phyloP scores from a whole-genome alignment of 2,797 vertebrate species.

The Microctenopoma stevenorrisi region DNA sequence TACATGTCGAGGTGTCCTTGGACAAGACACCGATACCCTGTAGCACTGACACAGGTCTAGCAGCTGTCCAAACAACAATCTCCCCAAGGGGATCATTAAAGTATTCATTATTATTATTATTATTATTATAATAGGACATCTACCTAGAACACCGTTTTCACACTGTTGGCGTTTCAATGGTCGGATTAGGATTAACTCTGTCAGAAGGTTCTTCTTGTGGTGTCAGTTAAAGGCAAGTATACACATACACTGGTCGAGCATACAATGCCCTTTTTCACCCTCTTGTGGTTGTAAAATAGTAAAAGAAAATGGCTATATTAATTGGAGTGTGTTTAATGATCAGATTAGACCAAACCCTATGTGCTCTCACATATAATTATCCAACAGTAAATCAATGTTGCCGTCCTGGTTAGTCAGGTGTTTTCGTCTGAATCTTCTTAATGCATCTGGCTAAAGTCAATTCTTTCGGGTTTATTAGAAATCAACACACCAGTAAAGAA shows the following conservation, averaged over 20 bases:
- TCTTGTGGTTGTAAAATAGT: background rate
- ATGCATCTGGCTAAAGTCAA: slow-evolving; percentile 1
- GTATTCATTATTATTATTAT: too few relatives aligned
- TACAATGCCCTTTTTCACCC: accelerated
- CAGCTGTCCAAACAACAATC: too few relatives aligned
- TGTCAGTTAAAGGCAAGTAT: too few relatives aligned
- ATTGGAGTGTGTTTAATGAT: background rate
- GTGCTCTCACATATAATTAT: background rate
- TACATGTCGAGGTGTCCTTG: too few relatives aligned
- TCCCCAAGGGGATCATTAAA: too few relatives aligned
- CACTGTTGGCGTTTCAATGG: too few relatives aligned
- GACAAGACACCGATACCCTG: too few relatives aligned
- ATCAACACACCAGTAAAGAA: slow-evolving; percentile 18
- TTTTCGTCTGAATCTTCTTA: slow-evolving; percentile 1
- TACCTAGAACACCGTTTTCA: background rate
- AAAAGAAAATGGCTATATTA: background rate
- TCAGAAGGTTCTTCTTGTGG: too few relatives aligned
- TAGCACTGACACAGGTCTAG: too few relatives aligned
- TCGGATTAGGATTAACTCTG: too few relatives aligned
- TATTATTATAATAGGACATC: background rate
- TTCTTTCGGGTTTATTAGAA: slow-evolving; percentile 14
- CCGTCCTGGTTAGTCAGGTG: background rate
- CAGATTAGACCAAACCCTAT: background rate
- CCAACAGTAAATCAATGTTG: background rate
- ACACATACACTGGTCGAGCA: background rate